Evolutionary conservation across 2,113 vertebrate species (phyloP), one percentile per base, ranked within the genome.

Genomic region (Glaucidium brasilianum): DNA sequence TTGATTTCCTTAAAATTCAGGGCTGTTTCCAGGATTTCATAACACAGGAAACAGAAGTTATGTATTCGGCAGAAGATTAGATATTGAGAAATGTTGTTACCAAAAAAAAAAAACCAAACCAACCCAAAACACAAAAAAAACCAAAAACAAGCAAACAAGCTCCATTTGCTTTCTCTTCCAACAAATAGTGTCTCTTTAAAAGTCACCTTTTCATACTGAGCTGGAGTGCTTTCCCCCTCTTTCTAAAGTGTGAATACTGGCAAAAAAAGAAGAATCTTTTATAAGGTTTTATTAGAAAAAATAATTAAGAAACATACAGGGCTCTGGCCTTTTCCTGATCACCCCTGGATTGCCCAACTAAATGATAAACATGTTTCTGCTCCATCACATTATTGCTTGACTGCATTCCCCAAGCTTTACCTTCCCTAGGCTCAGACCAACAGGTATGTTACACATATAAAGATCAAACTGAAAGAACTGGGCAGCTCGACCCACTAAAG

Each of bases 11-110:
- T 35, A 76, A 93, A 96, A 96, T 90, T 96, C 95, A 85, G 72
- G 74, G 41, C 79, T 83, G 89, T 76, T 93, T 95, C 97, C 96
- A 98, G 96, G 92, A 96, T 98, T 98, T 98, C 97, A 88, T 96
- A 98, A 98, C 95, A 98, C 98, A 98, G 98, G 98, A 98, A 98
- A 96, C 95, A 96, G 97, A 87, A 93, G 87, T 95, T 96, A 88
- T 90, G 95, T 62, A 88, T 77, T 63, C 91, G 85, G 69, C 92
- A 97, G 92, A n/a, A 97, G 97, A 98, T 98, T 97, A 98, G 97
- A 96, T 97, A 97, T 47, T 87, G 84, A 95, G 93, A 90, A 95
- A 95, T 4, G 1, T 56, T 63, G 25, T 93, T 67, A 71, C 52
- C n/a, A n/a, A n/a, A n/a, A 10, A 68, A 90, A 89, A 85, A 75